Conservation (phyloP, 2,888 invertebrate genomes). For the Zygaena filipendulae region DNA sequence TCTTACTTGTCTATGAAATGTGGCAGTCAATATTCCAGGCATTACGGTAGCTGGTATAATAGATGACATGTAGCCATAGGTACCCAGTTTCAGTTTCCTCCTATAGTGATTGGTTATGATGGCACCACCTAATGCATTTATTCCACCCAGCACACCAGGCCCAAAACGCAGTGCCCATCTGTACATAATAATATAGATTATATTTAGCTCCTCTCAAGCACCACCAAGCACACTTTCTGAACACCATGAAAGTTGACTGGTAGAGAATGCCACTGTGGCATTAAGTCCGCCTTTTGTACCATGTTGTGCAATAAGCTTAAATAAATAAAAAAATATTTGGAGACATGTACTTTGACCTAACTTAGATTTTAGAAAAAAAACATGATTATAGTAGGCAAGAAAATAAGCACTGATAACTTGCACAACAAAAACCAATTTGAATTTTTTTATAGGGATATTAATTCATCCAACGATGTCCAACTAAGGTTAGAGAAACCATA, state of each 20-base stretch:
- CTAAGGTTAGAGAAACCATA: too few relatives aligned
- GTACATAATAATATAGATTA: conserved; percentile 15
- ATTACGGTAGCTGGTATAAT: conserved; percentile 70
- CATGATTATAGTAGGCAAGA: too few relatives aligned
- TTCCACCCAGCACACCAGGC: conserved; percentile 51
- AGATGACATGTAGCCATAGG: conserved; percentile 68
- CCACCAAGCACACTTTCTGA: too few relatives aligned
- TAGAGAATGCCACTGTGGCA: too few relatives aligned
- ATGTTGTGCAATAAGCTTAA: too few relatives aligned
- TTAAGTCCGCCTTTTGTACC: too few relatives aligned
- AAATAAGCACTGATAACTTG: too few relatives aligned
- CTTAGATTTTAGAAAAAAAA: not conserved
- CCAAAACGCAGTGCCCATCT: conserved; percentile 66
- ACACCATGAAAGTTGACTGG: too few relatives aligned
- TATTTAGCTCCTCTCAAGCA: too few relatives aligned
- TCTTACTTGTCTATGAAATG: conserved; percentile 71
- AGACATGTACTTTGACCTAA: not conserved
- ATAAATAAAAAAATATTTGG: conserved; percentile 5
- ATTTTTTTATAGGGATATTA: conserved; percentile 2
- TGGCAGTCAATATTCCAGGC: conserved; percentile 64
- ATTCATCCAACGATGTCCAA: too few relatives aligned
- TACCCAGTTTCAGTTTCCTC: conserved; percentile 66
- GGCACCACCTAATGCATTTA: conserved; percentile 64
- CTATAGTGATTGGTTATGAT: conserved; percentile 74
- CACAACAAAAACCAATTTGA: not conserved